Percentiles rank a stretch among this genome's conserved stretches.
These are phyloP conservation scores for Chanos chanos DNA, from an alignment of 2,797 vertebrate genomes.

Conservation along the genomic window DNA sequence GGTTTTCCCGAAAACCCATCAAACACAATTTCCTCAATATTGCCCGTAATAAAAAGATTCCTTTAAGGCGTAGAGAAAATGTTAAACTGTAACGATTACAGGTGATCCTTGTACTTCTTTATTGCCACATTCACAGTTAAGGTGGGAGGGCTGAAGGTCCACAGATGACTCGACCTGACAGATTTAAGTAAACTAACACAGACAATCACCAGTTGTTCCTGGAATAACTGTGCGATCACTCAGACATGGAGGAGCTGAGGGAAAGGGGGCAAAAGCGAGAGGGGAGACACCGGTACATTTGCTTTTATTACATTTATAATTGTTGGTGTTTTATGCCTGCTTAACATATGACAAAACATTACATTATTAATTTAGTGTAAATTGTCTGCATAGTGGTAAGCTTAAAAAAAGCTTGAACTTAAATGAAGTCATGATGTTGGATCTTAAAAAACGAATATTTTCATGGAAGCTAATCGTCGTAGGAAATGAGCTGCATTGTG, in stretches of 20 bases:
- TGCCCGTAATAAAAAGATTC: no score
- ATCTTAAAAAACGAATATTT: no score
- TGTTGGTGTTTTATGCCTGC: no score
- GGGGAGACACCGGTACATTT: slow-evolving; percentile 61
- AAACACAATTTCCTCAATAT: no score
- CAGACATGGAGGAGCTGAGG: slow-evolving; percentile 64
- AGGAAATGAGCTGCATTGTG: no score
- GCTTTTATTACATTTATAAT: not conserved
- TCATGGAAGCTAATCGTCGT: no score
- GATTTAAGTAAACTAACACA: slow-evolving; percentile 2
- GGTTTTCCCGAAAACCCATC: no score
- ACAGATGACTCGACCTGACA: slow-evolving; percentile 39
- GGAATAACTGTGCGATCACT: slow-evolving; percentile 1
- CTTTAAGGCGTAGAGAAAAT: no score
- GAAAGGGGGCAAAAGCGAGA: slow-evolving; percentile 59
- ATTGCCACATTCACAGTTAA: slow-evolving; percentile 52
- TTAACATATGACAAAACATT: not conserved
- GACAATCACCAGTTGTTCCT: slow-evolving; percentile 3
- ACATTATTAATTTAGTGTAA: slow-evolving; percentile 1
- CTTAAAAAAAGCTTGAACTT: no score
- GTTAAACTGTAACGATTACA: no score
- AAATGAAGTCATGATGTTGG: no score
- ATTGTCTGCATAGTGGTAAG: not conserved
- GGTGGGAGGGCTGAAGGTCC: slow-evolving; percentile 20
- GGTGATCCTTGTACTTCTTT: slow-evolving; percentile 63